A percentile compares a stretch with the other conserved stretches of the same genome.
Conservation (phyloP, 1,140 invertebrate genomes). For the Drosophila arawakana region DNA sequence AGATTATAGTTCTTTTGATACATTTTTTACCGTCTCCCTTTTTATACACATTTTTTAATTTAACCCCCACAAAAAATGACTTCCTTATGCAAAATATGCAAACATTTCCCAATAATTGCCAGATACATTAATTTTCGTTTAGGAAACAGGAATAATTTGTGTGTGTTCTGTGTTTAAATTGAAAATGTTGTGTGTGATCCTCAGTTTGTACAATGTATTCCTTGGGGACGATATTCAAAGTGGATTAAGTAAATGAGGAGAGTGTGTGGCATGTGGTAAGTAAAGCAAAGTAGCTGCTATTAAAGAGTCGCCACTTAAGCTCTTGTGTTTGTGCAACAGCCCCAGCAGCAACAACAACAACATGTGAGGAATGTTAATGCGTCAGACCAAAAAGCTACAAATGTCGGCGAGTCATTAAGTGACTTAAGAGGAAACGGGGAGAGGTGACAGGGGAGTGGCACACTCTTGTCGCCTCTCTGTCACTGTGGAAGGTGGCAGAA, state of each 20-base stretch:
- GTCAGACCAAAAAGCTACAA: slow-evolving; percentile 56
- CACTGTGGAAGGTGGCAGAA: slow-evolving; percentile 56
- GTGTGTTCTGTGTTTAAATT: background rate
- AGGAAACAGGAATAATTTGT: background rate
- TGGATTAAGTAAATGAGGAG: slow-evolving; percentile 40
- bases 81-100: slow-evolving; percentile 43
- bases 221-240: slow-evolving; percentile 32
- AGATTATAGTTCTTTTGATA: too few species aligned
- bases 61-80: slow-evolving; percentile 8
- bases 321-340: slow-evolving; percentile 64
- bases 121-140: slow-evolving; percentile 67
- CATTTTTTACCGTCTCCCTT: background rate
- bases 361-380: slow-evolving; percentile 74
- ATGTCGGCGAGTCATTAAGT: slow-evolving; percentile 71
- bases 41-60: background rate
- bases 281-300: slow-evolving; percentile 40
- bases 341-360: slow-evolving; percentile 31
- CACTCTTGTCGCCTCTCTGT: slow-evolving; percentile 37
- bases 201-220: slow-evolving; percentile 16
- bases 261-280: slow-evolving; percentile 5
- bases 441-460: slow-evolving; percentile 13
- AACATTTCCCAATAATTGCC: slow-evolving; percentile 18
- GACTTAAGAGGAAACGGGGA: background rate
- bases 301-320: slow-evolving; percentile 48
- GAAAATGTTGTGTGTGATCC: slow-evolving; percentile 33